Base-by-base conservation (phyloP, 1,140 invertebrate species). In the Conopomorpha cramerella region DNA sequence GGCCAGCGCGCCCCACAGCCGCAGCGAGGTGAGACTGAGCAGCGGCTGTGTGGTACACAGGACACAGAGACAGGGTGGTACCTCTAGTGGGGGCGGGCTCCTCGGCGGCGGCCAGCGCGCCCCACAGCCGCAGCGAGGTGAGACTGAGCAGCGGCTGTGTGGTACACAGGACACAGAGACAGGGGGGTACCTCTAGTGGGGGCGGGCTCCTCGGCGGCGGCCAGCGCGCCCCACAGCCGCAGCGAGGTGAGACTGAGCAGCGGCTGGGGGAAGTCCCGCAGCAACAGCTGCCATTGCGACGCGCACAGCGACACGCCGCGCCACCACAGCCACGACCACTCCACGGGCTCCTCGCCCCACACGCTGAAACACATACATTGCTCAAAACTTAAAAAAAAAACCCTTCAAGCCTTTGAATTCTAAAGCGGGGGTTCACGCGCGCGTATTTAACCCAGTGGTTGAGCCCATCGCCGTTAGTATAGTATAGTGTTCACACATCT, bases 241-340 rank as follows among this genome's bases (percentile, higher is more conserved):
- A 96, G 82, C 32, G 88, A 83, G 43, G 86, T 84, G 18, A 96
- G 89, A 41, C 91, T 84, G 26, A 97, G 77, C 64, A 96, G 82
- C 1, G 93, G 91, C 55, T 96, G 94, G 0, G 95, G 95, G 64
- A 98, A 99, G 74, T 99, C 97, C n/a, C 96, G 79, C 36, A 99
- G 80, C 33, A 91, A 86, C 38, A 97, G 85, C 47, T 89, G 89
- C 88, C 93, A 95, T 50, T 88, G 86, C 14, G 83, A 82, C 45
- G 93, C 91, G 43, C 87, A 87, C 3, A 92, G 81, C 34, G 86
- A 85, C 8, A 98, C 84, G 23, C 86, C 84, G 6, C 96, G 84
- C 48, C 93, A 95, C 95, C 95, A 99, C 2, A 98, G 77, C 0
- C 93, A 96, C 0, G 83, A 85, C 73, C 98, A 99, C 54, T 96